Conservation (phyloP, 1,140 invertebrate genomes). For the Habropoda laboriosa region DNA sequence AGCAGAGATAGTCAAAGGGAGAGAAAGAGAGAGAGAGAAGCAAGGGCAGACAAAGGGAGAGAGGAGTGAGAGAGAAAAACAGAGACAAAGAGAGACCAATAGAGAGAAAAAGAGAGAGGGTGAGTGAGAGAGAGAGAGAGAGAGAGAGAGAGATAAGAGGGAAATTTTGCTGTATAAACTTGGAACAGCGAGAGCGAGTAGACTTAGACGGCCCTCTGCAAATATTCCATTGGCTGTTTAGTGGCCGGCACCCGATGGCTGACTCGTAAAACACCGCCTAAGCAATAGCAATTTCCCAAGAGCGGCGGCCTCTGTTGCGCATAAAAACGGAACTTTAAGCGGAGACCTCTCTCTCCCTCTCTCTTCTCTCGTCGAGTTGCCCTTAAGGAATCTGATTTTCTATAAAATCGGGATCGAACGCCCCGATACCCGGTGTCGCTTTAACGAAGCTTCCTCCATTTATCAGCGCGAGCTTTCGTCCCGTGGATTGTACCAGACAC, state of each 20-base stretch:
- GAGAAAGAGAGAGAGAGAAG: too few species aligned
- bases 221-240: conserved; percentile 60
- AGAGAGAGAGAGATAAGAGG: neutral
- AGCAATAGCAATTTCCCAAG: conserved; percentile 53
- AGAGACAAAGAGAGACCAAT: neutral
- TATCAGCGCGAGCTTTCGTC: neutral
- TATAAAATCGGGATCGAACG: conserved; percentile 31
- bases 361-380: too few species aligned
- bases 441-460: neutral
- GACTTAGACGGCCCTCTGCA: conserved; percentile 32
- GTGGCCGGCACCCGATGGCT: conserved; percentile 36
- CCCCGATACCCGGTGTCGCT: neutral
- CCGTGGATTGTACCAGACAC: neutral
- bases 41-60: neutral
- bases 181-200: neutral
- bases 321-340: conserved; percentile 39
- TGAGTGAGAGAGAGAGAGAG: neutral
- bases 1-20: too few species aligned
- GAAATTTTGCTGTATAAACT: conserved; percentile 30
- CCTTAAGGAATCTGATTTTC: conserved; percentile 11
- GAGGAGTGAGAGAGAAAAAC: neutral
- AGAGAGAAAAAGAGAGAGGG: neutral
- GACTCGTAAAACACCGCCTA: conserved; percentile 48
- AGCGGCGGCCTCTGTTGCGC: neutral
- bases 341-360: neutral